A percentile compares a stretch with the other conserved stretches of the same genome.
Evolutionary conservation across 1,140 invertebrate genomes (phyloP).

Genomic region (Diuraphis noxia): DNA sequence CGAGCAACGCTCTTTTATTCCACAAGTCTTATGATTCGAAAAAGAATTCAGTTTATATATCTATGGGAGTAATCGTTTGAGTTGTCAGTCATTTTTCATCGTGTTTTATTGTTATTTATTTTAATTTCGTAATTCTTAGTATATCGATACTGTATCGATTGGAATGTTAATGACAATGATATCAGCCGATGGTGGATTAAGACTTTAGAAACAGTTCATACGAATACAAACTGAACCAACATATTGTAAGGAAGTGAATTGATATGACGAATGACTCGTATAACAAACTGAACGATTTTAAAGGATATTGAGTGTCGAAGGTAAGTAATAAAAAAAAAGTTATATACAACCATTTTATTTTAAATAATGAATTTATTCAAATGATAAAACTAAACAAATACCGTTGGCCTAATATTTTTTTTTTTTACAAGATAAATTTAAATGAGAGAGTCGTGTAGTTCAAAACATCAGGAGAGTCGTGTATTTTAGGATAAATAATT

Average conservation of each 20-base stretch:
- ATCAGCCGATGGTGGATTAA: background rate
- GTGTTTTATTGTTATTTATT: too few relatives aligned
- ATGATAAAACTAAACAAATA: background rate
- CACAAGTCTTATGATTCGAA: too few relatives aligned
- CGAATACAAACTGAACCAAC: background rate
- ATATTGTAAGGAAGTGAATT: background rate
- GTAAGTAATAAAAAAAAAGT: background rate
- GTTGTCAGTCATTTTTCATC: too few relatives aligned
- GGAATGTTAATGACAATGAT: background rate
- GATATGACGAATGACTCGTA: background rate
- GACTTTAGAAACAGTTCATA: background rate
- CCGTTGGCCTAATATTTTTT: background rate
- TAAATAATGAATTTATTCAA: background rate
- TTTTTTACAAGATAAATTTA: background rate
- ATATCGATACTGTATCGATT: background rate
- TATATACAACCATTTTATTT: background rate
- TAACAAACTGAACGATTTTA: background rate
- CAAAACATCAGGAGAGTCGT: background rate
- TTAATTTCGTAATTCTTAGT: too few relatives aligned
- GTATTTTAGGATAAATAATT: background rate
- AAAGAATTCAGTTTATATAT: too few relatives aligned
- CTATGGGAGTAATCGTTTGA: too few relatives aligned
- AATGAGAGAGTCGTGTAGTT: background rate
- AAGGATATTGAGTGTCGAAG: background rate
- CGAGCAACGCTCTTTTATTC: too few relatives aligned